Percentiles rank a stretch among this genome's conserved stretches.
These are phyloP conservation scores for Cryptoblepharus egeriae DNA, from an alignment of 2,797 vertebrate genomes.

Conservation along the genomic window DNA sequence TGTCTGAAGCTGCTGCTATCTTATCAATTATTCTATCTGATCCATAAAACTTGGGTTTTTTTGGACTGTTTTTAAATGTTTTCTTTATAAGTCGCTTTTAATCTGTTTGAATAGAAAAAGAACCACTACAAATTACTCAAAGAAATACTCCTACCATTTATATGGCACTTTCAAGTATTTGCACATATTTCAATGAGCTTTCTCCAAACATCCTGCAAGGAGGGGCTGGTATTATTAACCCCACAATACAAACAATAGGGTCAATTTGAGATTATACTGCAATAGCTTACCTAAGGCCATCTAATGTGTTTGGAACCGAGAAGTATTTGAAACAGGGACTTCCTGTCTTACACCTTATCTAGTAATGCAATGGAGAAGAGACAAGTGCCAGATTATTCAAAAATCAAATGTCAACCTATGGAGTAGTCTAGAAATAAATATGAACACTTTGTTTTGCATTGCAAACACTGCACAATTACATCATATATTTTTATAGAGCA, in stretches of 20 bases:
- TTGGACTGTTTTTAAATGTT: too few relatives aligned
- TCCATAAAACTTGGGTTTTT: too few relatives aligned
- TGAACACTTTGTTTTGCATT: too few relatives aligned
- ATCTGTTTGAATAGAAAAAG: too few relatives aligned
- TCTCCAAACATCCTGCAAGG: not conserved
- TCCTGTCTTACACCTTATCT: not conserved
- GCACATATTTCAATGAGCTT: too few relatives aligned
- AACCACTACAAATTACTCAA: not conserved
- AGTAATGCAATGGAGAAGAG: not conserved
- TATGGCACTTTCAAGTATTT: too few relatives aligned
- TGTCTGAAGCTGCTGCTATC: too few relatives aligned
- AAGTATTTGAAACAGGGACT: not conserved
- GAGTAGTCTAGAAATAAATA: not conserved
- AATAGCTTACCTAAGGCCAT: not conserved
- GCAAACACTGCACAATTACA: too few relatives aligned
- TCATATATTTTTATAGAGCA: too few relatives aligned
- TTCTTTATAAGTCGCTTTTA: too few relatives aligned
- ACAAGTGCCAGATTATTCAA: not conserved
- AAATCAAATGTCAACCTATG: not conserved
- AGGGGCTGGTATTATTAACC: not conserved
- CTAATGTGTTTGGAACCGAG: not conserved
- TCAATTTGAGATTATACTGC: not conserved
- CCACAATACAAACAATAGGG: not conserved
- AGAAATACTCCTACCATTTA: too few relatives aligned
- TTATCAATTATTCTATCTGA: too few relatives aligned